Evolutionary conservation across 2,797 vertebrate species (phyloP), one percentile per base, ranked within the genome.

Genomic region (Esox masquinongy): DNA sequence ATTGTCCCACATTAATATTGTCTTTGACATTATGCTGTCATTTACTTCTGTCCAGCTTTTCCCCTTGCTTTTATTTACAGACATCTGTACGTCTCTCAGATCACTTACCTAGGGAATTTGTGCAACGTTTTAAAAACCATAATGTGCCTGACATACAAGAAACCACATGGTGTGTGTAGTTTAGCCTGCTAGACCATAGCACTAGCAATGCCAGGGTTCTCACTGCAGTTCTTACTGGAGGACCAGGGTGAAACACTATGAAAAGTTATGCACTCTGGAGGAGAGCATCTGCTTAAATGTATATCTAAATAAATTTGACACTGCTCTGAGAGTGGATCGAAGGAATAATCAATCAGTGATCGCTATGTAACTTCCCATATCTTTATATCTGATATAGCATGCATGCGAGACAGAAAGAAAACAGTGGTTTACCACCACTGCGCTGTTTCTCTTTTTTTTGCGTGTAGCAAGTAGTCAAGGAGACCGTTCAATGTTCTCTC

Each of bases 401-500:
- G 29, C 63, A 29, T 31, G 24, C 36, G 49, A 43, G 26, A 53
- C 49, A 49, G n/a, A 22, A 24, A 22, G 1, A 19, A 19, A 53
- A 19, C 7, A 19, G 19, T 19, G 6, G 19, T 36, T 68, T 64
- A 61, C 66, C 64, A 8, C 39, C 22, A 22, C 8, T 50, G 59
- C 29, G 34, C 63, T 70, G 31, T 80, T 43, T n/a, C 66, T 66
- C 49, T 70, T 24, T 56, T 59, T 16, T 59, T 17, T 61, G 56
- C 17, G 22, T 56, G 51, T 49, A 66, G 68, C 72, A 74, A 66
- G 74, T 75, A 73, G 74, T 68, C 73, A 73, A 36, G 68, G 76
- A 51, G 70, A 83, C 77, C 34, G 16, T 61, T 29, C 47, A 68
- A 11, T 0, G 49, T 63, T 47, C 22, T 36, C 43, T 12, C 43